Evolutionary conservation across 2,113 vertebrate genomes (phyloP).

Genomic region (Calypte anna): DNA sequence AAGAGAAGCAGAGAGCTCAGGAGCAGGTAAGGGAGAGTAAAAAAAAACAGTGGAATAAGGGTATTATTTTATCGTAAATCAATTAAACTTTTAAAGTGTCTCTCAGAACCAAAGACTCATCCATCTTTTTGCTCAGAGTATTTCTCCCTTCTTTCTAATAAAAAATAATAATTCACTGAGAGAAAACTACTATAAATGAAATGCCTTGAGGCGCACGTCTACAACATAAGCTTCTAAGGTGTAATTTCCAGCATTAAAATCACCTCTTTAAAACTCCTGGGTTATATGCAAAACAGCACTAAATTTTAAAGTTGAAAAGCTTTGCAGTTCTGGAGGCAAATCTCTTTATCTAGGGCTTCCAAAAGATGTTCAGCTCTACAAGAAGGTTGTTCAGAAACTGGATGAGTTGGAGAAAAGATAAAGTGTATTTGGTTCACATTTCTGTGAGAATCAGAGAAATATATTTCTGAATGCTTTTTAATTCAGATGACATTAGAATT

Average conservation of each 20-base stretch:
- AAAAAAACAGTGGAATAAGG: background rate
- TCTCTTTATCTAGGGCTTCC: background rate
- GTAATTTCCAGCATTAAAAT: background rate
- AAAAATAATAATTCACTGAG: background rate
- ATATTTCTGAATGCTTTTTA: background rate
- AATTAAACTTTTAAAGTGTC: background rate
- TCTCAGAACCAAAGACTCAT: background rate
- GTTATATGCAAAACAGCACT: background rate
- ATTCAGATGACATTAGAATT: background rate
- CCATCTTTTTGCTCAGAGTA: background rate
- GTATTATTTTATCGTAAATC: background rate
- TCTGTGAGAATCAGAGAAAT: background rate
- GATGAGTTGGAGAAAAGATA: background rate
- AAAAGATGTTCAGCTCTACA: background rate
- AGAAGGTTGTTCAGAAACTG: background rate
- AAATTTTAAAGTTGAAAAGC: background rate
- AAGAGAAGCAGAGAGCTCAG: background rate
- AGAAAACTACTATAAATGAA: background rate
- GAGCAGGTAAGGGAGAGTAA: background rate
- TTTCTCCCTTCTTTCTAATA: background rate
- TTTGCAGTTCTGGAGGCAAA: background rate
- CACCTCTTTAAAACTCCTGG: background rate
- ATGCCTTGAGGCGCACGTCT: background rate
- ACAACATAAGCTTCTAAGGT: background rate
- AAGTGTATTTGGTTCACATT: background rate